Evolutionary conservation across 2,888 invertebrate species (phyloP), one percentile per base, ranked within the genome.

Genomic region (Drosophila recens): DNA sequence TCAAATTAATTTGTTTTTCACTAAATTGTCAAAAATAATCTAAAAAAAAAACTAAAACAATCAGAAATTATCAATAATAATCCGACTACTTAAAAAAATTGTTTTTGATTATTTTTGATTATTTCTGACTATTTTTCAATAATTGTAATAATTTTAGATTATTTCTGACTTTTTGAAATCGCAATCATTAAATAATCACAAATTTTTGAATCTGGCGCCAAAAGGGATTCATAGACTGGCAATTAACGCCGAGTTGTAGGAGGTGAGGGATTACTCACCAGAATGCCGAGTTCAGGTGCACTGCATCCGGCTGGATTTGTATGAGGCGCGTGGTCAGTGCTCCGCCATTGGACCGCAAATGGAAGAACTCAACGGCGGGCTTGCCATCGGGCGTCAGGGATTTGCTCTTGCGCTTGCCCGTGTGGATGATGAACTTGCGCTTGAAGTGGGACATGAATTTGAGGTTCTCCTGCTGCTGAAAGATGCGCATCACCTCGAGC

Each of bases 401-500:
- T 23, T 92, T 92, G 62, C 95, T 92, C 93, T 94, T 96, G 71
- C 97, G 93, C 92, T 97, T 97, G 53, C 98, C 98, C 72, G 96
- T 95, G 79, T 96, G 96, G 68, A 99, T 98, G 43, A 99, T 96
- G 93, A 99, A 99, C 91, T 97, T 96, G 4, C 96, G 94, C 90
- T 98, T 97, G 93, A 99, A 99, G 92, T 99, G 99, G 2, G 99
- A 97, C 95, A 99, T 96, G 91, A 99, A 99, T 93, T 98, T 99
- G 74, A 98, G 95, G 93, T 98, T 99, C 93, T 99, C 99, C 93
- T 99, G 99, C 92, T 99, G 99, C 92, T 99, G 99, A 91, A 99
- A 98, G 13, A 98, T 99, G 54, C 99, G 94, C 2, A 99, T 97
- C 0, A 98, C 99, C 93, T 99, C 99, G 82, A 98, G 93, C 90